Evolutionary conservation across 1,140 invertebrate species (phyloP).

Genomic region (Lucilia sericata): DNA sequence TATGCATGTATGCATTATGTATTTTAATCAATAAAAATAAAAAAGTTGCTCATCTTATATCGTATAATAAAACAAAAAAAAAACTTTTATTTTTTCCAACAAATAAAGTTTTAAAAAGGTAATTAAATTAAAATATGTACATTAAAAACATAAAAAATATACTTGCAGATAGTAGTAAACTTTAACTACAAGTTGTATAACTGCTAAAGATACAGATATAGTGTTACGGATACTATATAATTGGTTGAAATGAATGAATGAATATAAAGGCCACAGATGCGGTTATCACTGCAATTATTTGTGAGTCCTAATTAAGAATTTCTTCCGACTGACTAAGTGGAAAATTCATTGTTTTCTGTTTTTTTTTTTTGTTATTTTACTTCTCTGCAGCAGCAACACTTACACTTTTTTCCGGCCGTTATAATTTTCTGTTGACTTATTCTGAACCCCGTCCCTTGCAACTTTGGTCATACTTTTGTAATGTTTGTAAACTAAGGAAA

Average conservation of each 20-base stretch:
- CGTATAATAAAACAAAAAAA: too few relatives aligned
- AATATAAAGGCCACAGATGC: constrained; percentile 39
- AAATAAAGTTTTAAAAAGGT: too few relatives aligned
- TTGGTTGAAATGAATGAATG: constrained; percentile 4
- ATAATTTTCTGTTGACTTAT: background rate
- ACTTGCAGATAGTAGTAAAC: background rate
- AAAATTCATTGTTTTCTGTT: constrained; percentile 43
- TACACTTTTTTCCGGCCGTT: background rate
- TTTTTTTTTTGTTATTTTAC: constrained; percentile 36
- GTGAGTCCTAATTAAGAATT: constrained; percentile 44
- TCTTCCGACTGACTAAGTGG: constrained; percentile 45
- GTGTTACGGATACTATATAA: background rate
- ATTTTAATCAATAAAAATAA: too few relatives aligned
- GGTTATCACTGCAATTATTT: constrained; percentile 44
- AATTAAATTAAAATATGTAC: too few relatives aligned
- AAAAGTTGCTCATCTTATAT: too few relatives aligned
- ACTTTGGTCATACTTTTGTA: too few relatives aligned
- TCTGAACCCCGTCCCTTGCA: background rate
- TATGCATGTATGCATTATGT: too few relatives aligned
- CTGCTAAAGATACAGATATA: background rate
- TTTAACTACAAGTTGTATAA: background rate
- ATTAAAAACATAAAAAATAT: too few relatives aligned
- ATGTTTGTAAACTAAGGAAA: background rate
- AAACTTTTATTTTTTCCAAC: too few relatives aligned
- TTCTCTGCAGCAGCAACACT: background rate